Conservation (phyloP, 2,888 invertebrate genomes). For the Drosophila basisetae region DNA sequence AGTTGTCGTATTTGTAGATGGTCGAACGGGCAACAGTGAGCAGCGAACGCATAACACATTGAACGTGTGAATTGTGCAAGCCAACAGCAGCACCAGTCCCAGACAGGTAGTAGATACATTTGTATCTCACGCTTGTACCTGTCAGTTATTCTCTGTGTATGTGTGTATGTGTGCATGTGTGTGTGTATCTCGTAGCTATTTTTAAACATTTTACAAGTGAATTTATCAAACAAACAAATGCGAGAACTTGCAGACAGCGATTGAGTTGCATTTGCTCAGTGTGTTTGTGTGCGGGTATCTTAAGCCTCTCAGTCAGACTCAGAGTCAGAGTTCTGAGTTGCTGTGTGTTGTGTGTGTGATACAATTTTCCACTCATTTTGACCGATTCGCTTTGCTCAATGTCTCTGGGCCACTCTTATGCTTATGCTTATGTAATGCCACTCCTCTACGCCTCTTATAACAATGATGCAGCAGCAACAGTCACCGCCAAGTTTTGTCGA, state of each 20-base stretch:
- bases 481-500: conserved; percentile 48
- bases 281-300: conserved; percentile 6
- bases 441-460: conserved; percentile 38
- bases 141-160: conserved; percentile 17
- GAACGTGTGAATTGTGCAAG: conserved; percentile 74
- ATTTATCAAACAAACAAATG: conserved; percentile 75
- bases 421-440: conserved; percentile 68
- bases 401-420: conserved; percentile 32
- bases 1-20: conserved; percentile 20
- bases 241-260: conserved; percentile 56
- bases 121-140: conserved; percentile 70
- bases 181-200: conserved; percentile 54
- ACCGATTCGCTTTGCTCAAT: conserved; percentile 67
- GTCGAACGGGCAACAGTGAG: conserved; percentile 1
- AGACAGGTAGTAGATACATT: conserved; percentile 71
- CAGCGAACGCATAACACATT: conserved; percentile 41
- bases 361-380: conserved; percentile 74
- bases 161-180: conserved; percentile 18
- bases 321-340: neutral
- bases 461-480: conserved; percentile 50
- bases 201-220: conserved; percentile 72
- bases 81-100: conserved; percentile 15
- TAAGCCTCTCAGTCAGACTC: conserved; percentile 6
- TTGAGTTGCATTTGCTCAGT: conserved; percentile 54
- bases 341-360: conserved; percentile 33